A percentile compares a stretch with the other conserved stretches of the same genome.
Conservation (phyloP, 2,113 vertebrate species). For the Sarotherodon lohbergeri region DNA sequence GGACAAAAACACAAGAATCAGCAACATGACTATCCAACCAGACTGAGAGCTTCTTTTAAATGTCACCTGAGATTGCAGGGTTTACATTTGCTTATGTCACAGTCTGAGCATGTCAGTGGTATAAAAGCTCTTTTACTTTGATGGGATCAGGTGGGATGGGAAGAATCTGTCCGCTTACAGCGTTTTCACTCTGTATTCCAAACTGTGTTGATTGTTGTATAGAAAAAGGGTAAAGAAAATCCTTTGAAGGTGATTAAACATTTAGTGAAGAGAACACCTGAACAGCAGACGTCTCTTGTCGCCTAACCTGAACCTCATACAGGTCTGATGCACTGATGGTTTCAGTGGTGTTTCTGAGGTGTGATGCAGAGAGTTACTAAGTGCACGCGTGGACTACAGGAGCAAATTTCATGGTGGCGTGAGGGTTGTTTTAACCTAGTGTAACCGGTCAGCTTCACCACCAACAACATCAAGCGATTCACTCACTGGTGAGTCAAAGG, state of each 20-base stretch:
- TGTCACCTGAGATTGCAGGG: not conserved
- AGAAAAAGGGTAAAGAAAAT: not conserved
- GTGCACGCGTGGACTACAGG: not conserved
- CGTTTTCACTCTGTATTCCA: rapidly evolving
- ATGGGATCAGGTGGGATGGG: not conserved
- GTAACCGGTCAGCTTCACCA: not conserved
- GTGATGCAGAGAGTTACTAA: not conserved
- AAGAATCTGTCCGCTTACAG: not conserved
- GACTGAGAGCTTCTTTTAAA: not conserved
- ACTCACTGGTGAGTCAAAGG: not conserved
- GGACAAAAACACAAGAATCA: not conserved
- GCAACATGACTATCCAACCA: not conserved
- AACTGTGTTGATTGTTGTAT: not conserved
- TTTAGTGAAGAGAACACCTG: not conserved
- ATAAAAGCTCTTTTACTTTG: not conserved
- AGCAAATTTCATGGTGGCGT: not conserved
- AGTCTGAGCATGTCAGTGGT: not conserved
- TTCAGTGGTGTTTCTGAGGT: not conserved
- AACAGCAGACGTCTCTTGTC: not conserved
- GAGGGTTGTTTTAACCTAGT: not conserved
- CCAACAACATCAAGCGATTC: not conserved
- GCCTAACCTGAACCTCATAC: not conserved
- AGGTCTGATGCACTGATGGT: rapidly evolving
- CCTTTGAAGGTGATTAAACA: not conserved
- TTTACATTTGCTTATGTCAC: not conserved